These are phyloP conservation scores for Hirundichthys speculiger DNA, from an alignment of 2,113 vertebrate genomes.

Conservation along the genomic window DNA sequence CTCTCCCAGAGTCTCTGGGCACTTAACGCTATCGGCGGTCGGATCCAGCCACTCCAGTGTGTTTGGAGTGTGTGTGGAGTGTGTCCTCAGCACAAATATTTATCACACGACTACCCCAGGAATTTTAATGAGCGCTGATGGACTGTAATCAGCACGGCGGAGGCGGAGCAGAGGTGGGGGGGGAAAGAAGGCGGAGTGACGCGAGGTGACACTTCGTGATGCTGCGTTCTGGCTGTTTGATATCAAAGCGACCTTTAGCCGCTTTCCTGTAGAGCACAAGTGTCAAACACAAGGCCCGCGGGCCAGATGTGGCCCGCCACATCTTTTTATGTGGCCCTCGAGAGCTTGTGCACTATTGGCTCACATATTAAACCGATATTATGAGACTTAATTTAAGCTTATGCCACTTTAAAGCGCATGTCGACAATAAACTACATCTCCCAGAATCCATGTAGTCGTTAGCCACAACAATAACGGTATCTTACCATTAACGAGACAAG, in stretches of 20 bases:
- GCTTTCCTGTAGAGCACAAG: constrained; percentile 32
- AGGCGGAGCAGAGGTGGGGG: constrained; percentile 17
- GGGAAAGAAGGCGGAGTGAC: constrained; percentile 3
- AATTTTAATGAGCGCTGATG: constrained; percentile 78
- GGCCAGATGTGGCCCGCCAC: too few species aligned
- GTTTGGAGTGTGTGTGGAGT: constrained; percentile 75
- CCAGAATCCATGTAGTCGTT: too few species aligned
- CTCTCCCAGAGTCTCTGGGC: constrained; percentile 45
- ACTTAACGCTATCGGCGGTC: constrained; percentile 65
- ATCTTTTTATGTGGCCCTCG: too few species aligned
- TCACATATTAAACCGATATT: too few species aligned
- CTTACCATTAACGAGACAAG: too few species aligned
- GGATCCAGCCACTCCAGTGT: constrained; percentile 65
- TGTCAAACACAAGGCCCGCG: too few species aligned
- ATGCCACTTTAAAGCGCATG: too few species aligned
- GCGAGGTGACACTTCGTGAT: constrained; percentile 28
- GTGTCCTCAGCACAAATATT: constrained; percentile 78
- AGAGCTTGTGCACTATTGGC: too few species aligned
- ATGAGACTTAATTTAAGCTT: too few species aligned
- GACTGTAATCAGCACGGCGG: constrained; percentile 59
- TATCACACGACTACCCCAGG: constrained; percentile 70
- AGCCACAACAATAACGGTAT: too few species aligned
- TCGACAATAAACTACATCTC: too few species aligned
- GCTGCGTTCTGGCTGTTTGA: constrained; percentile 26
- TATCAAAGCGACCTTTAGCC: constrained; percentile 13